Evolutionary conservation across 2,797 vertebrate species (phyloP), one percentile per base, ranked within the genome.

Genomic region (Sebastes iracundus): DNA sequence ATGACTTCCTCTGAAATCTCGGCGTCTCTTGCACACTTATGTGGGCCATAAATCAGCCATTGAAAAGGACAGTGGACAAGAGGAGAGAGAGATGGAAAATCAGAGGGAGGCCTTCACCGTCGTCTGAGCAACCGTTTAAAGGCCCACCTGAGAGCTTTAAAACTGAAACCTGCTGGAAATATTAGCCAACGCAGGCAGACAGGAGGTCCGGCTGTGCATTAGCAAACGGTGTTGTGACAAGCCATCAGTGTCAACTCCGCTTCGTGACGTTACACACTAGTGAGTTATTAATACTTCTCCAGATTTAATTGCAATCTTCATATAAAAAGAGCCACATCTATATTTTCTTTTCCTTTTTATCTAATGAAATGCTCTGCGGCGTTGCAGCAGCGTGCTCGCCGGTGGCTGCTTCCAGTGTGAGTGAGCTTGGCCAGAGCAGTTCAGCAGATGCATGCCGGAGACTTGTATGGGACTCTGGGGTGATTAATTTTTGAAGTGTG

Each of bases 1-100:
- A 96, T 90, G 92, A 95, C 93, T 96, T 95, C 94, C 95, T 96
- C 93, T 94, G 91, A 94, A 96, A 95, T 94, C 92, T 88, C 85
- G 16, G 77, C 84, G 80, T 94, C 93, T 95, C 92, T 91, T 81
- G 89, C 86, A 90, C 91, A 93, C 94, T 96, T 95, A 96, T 95
- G 93, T 93, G 95, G 92, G 82, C 89, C 82, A 97, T 97, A 97
- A 98, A 97, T 97, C 95, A 96, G 87, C 32, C 88, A 85, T 94
- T 92, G 94, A 97, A 97, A 97, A 97, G 96, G 95, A 97, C 96
- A 95, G 93, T 80, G 91, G 95, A 94, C 92, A 95, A 91, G 95
- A 96, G 94, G 93, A 89, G 96, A 96, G 93, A 91, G 92, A 93
- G 92, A 94, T 91, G 93, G 93, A 94, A 93, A 93, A 92, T 88